Conservation (phyloP, 2,888 invertebrate species). For the Cheilosia pagana region DNA sequence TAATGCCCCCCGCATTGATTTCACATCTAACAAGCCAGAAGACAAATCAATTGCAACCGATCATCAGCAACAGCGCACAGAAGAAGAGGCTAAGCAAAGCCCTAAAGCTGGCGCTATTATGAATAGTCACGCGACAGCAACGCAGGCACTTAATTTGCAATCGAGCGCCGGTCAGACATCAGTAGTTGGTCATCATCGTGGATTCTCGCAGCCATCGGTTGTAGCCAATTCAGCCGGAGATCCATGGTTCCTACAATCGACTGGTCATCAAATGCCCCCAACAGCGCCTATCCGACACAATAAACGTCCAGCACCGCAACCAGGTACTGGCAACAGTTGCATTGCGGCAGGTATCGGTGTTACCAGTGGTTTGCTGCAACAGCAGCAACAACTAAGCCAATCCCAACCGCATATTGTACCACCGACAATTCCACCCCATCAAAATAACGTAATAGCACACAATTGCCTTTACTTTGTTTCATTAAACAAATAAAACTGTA, state of each 20-base stretch:
- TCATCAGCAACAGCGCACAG: slow-evolving; percentile 22
- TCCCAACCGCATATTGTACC: slow-evolving; percentile 83
- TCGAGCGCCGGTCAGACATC: slow-evolving; percentile 82
- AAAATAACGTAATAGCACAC: slow-evolving; percentile 80
- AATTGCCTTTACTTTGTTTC: background rate
- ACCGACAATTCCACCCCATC: slow-evolving; percentile 82
- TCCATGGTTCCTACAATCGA: slow-evolving; percentile 84
- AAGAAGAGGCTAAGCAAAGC: slow-evolving; percentile 60
- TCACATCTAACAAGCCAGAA: background rate
- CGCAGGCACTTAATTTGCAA: slow-evolving; percentile 80
- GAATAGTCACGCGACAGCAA: slow-evolving; percentile 84
- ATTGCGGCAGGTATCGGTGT: slow-evolving; percentile 76
- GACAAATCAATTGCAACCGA: slow-evolving; percentile 4
- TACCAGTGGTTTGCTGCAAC: slow-evolving; percentile 76
- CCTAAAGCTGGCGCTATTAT: slow-evolving; percentile 79
- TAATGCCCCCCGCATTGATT: slow-evolving; percentile 7
- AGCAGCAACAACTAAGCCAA: slow-evolving; percentile 83
- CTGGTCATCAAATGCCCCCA: slow-evolving; percentile 84
- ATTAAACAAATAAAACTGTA: background rate
- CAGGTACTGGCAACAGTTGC: slow-evolving; percentile 76
- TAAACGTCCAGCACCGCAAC: slow-evolving; percentile 84
- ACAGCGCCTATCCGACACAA: slow-evolving; percentile 84
- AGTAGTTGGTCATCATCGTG: slow-evolving; percentile 84
- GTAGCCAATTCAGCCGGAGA: slow-evolving; percentile 82
- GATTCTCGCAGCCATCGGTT: slow-evolving; percentile 83